Base-by-base conservation (phyloP, 2,888 invertebrate genomes). In the Lithophane ornitopus region DNA sequence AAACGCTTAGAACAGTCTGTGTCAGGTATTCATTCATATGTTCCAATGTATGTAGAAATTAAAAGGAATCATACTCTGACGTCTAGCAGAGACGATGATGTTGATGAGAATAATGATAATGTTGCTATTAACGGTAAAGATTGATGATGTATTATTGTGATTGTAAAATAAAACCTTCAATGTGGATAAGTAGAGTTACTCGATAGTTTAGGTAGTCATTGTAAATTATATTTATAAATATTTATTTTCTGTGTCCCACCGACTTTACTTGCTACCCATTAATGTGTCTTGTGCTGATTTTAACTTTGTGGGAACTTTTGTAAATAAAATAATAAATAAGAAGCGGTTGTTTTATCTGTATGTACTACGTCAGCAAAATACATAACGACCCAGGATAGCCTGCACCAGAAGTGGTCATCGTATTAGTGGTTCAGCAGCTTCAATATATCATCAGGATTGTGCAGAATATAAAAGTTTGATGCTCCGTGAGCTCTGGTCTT, bases 1-100 rank as follows among this genome's bases (percentile, higher is more conserved):
- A 93, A 92, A 65, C 91, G 90, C 72, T 86, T 95, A 39, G 94
- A 94, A 86, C 91, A 91, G 72, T 91, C 91, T 19, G 89, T 94
- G 1, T 91, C 92, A 70, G 92, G 91, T 22, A 87, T 90, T 73
- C 91, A 91, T 39, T 90, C 90, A 16, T 93, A 94, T 72, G 92
- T 91, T 46, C 93, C 94, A 3, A 91, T 92, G 87, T 96, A 96
- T 81, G 92, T 93, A 2, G 95, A 96, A 90, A 95, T 96, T 41
- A 93, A 91, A 83, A 93, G 96, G 70, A 95, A 94, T 79, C 91
- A 90, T 75, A 92, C 91, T 41, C 85, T 78, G 74, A 82, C 76
- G n/a, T 54, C 58, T 54, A 78, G 71, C n/a, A 79, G 56, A 72
- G 75, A 82, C 14, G 78, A 81, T 66, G 70, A 77, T 58, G 62